Base-by-base conservation (phyloP, 2,888 invertebrate genomes). In the Drosophila leonis region DNA sequence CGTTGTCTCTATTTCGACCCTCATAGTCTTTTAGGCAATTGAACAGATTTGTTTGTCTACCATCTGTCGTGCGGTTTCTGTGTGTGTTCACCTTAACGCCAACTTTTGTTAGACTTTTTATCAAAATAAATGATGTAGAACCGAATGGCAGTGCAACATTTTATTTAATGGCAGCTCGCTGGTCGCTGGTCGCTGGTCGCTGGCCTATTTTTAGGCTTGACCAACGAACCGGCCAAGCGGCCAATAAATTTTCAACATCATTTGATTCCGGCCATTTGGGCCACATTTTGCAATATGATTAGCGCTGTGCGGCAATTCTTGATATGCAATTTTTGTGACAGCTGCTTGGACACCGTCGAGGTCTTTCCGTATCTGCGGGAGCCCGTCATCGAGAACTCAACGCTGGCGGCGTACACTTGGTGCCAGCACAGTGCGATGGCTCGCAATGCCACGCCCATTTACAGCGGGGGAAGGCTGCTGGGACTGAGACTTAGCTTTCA, bases 291-390 rank as follows among this genome's bases (percentile, higher is more conserved):
- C 71, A 69, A 71, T 73, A 72, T 73, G 65, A 72, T 77, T 77
- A 63, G 39, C 63, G 39, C 31, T 48, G 49, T 35, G 24, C 27
- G 37, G 55, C 52, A 65, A 41, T 66, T 69, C 20, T 24, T 79
- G 15, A 52, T 72, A 60, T 74, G 70, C 71, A 70, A 62, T 74
- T 73, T 71, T 65, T 51, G 74, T 78, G 86, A 84, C 91, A 93
- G 93, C 79, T 93, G 93, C 80, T 90, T 86, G 79, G 93, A 93
- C 85, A 91, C 91, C 79, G 87, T 93, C 67, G 92, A 93, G 84
- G 89, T 93, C 77, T 93, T 93, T 91, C 93, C 93, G 76, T 92
- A 92, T 90, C 83, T 93, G 72, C 90, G 91, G 64, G 93, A 92
- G 72, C 86, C 93, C 72, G 91, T 93, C 83, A 92, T 93, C 74